Evolutionary conservation across 2,888 invertebrate genomes (phyloP), one percentile per base, ranked within the genome.

Genomic region (Drosophila planitibia): DNA sequence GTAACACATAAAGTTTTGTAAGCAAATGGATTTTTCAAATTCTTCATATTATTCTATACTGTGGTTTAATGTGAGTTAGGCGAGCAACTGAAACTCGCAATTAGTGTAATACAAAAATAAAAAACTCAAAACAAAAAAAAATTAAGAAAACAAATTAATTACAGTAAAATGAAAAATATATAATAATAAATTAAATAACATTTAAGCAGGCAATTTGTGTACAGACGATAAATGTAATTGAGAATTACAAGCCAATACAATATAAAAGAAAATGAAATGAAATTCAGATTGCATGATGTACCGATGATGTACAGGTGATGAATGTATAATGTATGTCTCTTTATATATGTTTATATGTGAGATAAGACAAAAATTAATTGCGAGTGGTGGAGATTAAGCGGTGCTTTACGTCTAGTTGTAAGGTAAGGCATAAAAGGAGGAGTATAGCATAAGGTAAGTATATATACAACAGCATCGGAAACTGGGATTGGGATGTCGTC

Each of bases 351-450:
- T 19, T 57, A 28, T 57, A 16, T 57, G 16, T 39, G 25, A 61
- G 37, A 41, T 49, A 54, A 49, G 39, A 64, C 22, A 16, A 22
- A 47, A 28, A 41, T 59, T 6, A 37, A 12, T 32, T 39, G 6
- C 16, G 47, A 19, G 28, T 30, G 33, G 25, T 3, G 30, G 47
- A 75, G 67, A 74, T 69, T 69, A 70, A 74, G 65, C 62, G 47
- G 60, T 63, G 76, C 61, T 65, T 65, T 66, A 74, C 41, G 30
- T 70, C 60, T 59, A 72, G 32, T 35, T 37, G 47, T 47, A 47
- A 16, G 53, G 60, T 70, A 79, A 73, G 72, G 76, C 79, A 79
- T 60, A 55, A 67, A 62, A 53, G 59, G 58, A 67, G 39, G 22
- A 67, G 58, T 41, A 54, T 30, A 28, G 28, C 57, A 58, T 57